Evolutionary conservation across 2,888 invertebrate genomes (phyloP).

Genomic region (Trichacis sp.): DNA sequence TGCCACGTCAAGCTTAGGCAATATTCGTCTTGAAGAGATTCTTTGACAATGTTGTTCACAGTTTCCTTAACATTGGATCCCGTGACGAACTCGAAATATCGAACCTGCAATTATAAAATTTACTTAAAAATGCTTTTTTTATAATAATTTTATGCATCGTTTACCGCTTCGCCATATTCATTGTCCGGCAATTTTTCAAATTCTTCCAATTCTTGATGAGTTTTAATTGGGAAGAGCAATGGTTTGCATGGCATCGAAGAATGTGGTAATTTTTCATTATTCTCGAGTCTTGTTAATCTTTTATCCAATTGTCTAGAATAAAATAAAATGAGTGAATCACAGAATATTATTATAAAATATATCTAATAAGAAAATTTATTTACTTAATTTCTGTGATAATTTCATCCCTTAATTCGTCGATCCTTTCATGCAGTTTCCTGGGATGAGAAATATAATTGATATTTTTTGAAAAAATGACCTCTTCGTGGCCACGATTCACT

Average conservation of each 20-base stretch:
- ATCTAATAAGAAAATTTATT: not conserved
- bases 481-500: too few relatives aligned
- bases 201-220: constrained; percentile 22
- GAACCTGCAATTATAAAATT: constrained; percentile 14
- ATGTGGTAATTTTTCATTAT: constrained; percentile 17
- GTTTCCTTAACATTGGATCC: constrained; percentile 34
- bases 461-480: too few relatives aligned
- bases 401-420: constrained; percentile 17
- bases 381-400: constrained; percentile 21
- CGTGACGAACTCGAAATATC: constrained; percentile 34
- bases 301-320: constrained; percentile 19
- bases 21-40: constrained; percentile 28
- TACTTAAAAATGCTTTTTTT: not conserved
- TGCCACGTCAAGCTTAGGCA: constrained; percentile 33
- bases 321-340: not conserved
- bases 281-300: constrained; percentile 20
- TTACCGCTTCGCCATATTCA: constrained; percentile 20
- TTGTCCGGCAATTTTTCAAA: constrained; percentile 20
- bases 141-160: not conserved
- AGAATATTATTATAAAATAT: too few relatives aligned
- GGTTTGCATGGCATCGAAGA: constrained; percentile 26
- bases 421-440: constrained; percentile 17
- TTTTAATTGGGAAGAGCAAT: constrained; percentile 25
- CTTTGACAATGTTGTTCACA: constrained; percentile 32
- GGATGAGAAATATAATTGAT: not conserved